Percentiles rank a stretch among this genome's conserved stretches.
Evolutionary conservation across 2,888 invertebrate genomes (phyloP).

Genomic region (Spisula subtruncata): DNA sequence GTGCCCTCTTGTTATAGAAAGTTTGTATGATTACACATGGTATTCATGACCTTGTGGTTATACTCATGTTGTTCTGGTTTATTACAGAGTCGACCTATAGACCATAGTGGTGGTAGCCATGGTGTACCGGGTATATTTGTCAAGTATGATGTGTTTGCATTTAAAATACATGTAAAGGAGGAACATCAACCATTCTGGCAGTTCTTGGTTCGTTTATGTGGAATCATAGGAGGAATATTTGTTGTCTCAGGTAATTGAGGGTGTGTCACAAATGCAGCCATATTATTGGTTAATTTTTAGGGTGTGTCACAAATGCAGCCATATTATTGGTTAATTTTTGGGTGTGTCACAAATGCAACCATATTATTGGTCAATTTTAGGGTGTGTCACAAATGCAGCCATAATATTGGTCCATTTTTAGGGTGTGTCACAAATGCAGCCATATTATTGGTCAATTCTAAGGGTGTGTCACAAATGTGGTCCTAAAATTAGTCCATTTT

Average conservation of each 20-base stretch:
- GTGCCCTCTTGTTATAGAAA: no score
- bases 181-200: constrained; percentile 88
- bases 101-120: constrained; percentile 93
- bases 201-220: constrained; percentile 95
- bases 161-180: constrained; percentile 91
- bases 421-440: constrained; percentile 23
- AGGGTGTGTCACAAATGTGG: no score
- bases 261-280: not conserved
- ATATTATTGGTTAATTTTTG: no score
- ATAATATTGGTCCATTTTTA: no score
- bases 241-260: constrained; percentile 91
- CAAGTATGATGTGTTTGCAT: constrained; percentile 97
- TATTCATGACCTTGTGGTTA: no score
- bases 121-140: constrained; percentile 98
- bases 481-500: no score
- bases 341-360: not conserved
- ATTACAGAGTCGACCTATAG: constrained; percentile 92
- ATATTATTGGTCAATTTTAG: not conserved
- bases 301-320: no score
- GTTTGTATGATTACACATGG: no score
- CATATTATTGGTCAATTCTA: not conserved
- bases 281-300: not conserved
- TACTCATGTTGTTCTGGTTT: not conserved
- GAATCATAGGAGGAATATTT: constrained; percentile 97
- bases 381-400: no score